These are phyloP conservation scores for Drosophila austrosaltans DNA, from an alignment of 2,888 invertebrate species.

Conservation along the genomic window DNA sequence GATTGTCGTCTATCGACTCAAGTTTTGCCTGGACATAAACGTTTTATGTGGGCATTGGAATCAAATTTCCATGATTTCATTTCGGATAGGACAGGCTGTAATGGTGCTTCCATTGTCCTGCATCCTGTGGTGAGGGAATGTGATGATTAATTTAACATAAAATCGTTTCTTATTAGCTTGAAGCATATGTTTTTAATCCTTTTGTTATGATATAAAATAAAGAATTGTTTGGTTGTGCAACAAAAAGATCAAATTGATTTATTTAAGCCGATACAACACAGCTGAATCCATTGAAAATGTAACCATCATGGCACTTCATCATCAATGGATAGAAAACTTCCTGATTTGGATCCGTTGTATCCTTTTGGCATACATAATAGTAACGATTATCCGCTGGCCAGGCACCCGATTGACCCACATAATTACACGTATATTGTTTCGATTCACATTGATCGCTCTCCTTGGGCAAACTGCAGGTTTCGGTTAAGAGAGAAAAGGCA, in stretches of 20 bases:
- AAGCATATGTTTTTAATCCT: constrained; percentile 17
- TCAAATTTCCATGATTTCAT: constrained; percentile 88
- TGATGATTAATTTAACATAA: constrained; percentile 60
- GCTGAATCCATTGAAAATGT: constrained; percentile 56
- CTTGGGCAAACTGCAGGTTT: constrained; percentile 62
- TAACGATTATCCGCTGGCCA: constrained; percentile 73
- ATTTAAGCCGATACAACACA: constrained; percentile 38
- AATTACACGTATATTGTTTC: constrained; percentile 69
- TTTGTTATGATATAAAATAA: neutral
- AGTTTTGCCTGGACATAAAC: constrained; percentile 86
- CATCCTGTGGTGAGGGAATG: constrained; percentile 86
- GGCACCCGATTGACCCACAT: constrained; percentile 64
- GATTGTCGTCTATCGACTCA: constrained; percentile 87
- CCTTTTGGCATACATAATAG: constrained; percentile 74
- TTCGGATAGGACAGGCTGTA: constrained; percentile 85
- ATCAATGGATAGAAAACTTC: constrained; percentile 69
- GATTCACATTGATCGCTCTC: constrained; percentile 58
- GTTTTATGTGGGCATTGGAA: constrained; percentile 87
- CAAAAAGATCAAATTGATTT: neutral
- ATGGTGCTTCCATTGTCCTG: constrained; percentile 86
- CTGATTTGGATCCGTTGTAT: constrained; percentile 17
- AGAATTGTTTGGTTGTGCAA: neutral
- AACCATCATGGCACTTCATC: constrained; percentile 69
- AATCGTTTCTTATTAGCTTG: constrained; percentile 23
- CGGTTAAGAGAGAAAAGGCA: constrained; percentile 66